Percentiles rank a stretch among this genome's conserved stretches.
Conservation (phyloP, 1,140 invertebrate genomes). For the Drosophila lini region DNA sequence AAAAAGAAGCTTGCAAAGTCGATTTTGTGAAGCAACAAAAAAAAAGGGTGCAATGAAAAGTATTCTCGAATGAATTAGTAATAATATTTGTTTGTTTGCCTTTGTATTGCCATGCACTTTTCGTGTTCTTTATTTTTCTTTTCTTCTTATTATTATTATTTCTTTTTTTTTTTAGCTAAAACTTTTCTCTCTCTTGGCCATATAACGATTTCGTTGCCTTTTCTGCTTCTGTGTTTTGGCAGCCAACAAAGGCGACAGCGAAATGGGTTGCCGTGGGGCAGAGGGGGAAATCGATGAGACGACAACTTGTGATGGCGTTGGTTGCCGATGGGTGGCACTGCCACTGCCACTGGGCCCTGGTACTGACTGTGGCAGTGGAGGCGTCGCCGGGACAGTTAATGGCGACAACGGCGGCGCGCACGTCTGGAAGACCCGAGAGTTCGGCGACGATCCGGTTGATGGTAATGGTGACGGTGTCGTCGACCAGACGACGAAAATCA, state of each 20-base stretch:
- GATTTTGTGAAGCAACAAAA: constrained; percentile 8
- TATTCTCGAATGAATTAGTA: constrained; percentile 75
- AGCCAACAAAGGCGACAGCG: constrained; percentile 57
- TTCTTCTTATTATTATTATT: constrained; percentile 22
- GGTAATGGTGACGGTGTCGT: constrained; percentile 58
- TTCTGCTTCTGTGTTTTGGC: constrained; percentile 51
- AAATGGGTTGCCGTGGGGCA: constrained; percentile 31
- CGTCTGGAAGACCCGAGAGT: constrained; percentile 57
- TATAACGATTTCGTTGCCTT: constrained; percentile 45
- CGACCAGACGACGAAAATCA: constrained; percentile 68
- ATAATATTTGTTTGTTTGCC: constrained; percentile 69
- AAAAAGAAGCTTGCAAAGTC: not conserved
- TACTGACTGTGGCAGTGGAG: constrained; percentile 20
- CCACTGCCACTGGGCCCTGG: not conserved
- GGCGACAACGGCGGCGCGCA: constrained; percentile 65
- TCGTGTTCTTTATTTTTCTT: constrained; percentile 40
- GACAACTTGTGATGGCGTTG: constrained; percentile 44
- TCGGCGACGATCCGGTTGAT: constrained; percentile 40
- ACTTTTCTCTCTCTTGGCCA: constrained; percentile 18
- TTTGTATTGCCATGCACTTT: constrained; percentile 26
- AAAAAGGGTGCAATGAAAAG: constrained; percentile 59
- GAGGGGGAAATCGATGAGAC: constrained; percentile 62
- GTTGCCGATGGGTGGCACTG: constrained; percentile 5
- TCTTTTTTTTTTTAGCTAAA: constrained; percentile 34
- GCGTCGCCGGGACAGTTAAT: constrained; percentile 62